Base-by-base conservation (phyloP, 2,113 vertebrate species). In the Cygnus buccinator region DNA sequence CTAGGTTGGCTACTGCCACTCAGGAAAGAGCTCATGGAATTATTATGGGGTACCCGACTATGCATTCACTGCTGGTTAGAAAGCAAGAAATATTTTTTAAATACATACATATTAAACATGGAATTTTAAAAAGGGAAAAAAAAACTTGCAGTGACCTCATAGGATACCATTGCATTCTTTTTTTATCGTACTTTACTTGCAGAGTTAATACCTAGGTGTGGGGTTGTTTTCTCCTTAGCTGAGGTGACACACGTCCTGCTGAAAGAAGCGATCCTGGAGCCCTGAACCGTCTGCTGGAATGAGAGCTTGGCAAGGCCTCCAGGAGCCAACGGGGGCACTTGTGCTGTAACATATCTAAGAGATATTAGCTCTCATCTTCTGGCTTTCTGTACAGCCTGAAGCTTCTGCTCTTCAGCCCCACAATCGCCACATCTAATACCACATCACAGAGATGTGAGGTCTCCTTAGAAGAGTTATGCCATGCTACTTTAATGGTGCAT, bases 401-500 rank as follows among this genome's bases (percentile, higher is more conserved):
- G 71, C 44, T 73, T 61, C 82, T 55, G 10, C 14, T 68, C n/a
- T 52, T 46, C 17, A 55, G 43, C 41, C 37, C 44, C 39, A 3
- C 70, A 58, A 65, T 13, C 66, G 43, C 29, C 44, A 25, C 39
- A 26, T 43, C 62, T 25, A 57, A 20, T 6, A 52, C 50, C 50
- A 52, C 50, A 52, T 52, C 50, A 29, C 10, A 39, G 59, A n/a
- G 54, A 63, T 39, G 65, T 18, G 58, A 74, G 50, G 35, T 78
- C 59, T 65, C 81, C 87, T 72, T 2, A 11, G 67, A 15, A 54
- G 65, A 83, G 65, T 3, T 41, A 1, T 9, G 31, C 46, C 26
- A 13, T 0, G 0, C 6, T 9, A 46, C 25, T 57, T 37, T 17
- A 71, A 23, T 3, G 58, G 10, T 71, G 21, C 70, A 15, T 67